Conservation (phyloP, 1,140 invertebrate species). For the Carposina sasakii region DNA sequence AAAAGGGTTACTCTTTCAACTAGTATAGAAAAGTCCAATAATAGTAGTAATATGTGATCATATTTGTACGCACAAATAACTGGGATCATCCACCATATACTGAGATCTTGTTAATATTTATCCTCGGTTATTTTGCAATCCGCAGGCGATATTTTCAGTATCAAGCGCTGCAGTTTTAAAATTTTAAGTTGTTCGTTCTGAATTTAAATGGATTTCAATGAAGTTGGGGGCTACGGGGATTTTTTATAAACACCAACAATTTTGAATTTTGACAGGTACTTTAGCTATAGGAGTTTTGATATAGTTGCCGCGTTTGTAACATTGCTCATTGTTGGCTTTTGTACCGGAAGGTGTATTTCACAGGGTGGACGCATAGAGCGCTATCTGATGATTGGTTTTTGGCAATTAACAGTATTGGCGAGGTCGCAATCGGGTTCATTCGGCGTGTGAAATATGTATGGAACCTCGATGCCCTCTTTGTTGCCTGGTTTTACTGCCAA, state of each 20-base stretch:
- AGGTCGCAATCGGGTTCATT: conserved; percentile 63
- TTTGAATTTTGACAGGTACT: conserved; percentile 8
- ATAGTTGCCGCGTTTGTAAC: background rate
- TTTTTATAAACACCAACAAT: conserved; percentile 10
- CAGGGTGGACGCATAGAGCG: conserved; percentile 54
- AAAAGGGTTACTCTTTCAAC: no score
- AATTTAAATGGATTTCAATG: conserved; percentile 15
- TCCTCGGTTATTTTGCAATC: conserved; percentile 10
- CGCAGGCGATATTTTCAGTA: conserved; percentile 13
- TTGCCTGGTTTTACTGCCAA: conserved; percentile 28
- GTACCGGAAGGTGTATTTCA: conserved; percentile 68
- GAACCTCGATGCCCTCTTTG: conserved; percentile 56
- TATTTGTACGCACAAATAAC: no score
- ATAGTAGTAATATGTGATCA: no score
- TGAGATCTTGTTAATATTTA: no score
- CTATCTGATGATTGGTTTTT: conserved; percentile 73
- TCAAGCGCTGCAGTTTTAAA: conserved; percentile 16
- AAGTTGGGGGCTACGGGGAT: background rate
- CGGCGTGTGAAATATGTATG: conserved; percentile 70
- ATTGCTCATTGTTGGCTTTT: conserved; percentile 29
- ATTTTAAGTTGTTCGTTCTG: conserved; percentile 14
- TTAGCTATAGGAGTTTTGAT: background rate
- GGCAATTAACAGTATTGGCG: conserved; percentile 70
- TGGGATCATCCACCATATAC: no score
- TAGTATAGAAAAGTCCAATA: no score